These are phyloP conservation scores for Bimastos eiseni DNA, from an alignment of 2,888 invertebrate genomes.

Conservation along the genomic window DNA sequence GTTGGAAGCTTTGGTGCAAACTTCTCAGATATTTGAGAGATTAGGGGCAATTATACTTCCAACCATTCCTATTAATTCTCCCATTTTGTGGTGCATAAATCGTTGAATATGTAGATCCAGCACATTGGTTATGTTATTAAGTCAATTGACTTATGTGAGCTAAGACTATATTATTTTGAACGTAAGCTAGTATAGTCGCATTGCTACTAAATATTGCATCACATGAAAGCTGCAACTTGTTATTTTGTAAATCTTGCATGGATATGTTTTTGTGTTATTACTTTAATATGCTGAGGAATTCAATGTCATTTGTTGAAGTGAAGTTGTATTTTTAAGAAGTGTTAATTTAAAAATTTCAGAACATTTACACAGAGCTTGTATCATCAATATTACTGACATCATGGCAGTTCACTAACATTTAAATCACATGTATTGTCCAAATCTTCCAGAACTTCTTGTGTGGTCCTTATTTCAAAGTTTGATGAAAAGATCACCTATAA, in stretches of 20 bases:
- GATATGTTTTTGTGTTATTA: background rate
- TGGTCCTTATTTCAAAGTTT: background rate
- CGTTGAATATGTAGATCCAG: background rate
- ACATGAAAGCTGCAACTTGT: background rate
- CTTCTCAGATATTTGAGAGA: background rate
- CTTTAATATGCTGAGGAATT: background rate
- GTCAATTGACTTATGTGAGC: background rate
- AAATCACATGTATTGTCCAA: background rate
- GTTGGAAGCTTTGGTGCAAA: background rate
- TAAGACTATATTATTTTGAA: background rate
- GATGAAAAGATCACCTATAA: background rate
- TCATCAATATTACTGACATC: background rate
- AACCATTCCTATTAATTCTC: background rate
- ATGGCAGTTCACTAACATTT: background rate
- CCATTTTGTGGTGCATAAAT: background rate
- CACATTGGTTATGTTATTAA: background rate
- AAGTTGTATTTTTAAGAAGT: background rate
- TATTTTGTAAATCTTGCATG: background rate
- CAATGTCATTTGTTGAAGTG: background rate
- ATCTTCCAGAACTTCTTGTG: background rate
- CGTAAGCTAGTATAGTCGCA: too few relatives aligned
- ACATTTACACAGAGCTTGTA: background rate
- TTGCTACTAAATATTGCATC: background rate
- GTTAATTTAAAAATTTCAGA: background rate
- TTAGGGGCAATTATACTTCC: background rate